phyloP scores from a whole-genome alignment of 2,888 invertebrate genomes.

The Fabriciana adippe region DNA sequence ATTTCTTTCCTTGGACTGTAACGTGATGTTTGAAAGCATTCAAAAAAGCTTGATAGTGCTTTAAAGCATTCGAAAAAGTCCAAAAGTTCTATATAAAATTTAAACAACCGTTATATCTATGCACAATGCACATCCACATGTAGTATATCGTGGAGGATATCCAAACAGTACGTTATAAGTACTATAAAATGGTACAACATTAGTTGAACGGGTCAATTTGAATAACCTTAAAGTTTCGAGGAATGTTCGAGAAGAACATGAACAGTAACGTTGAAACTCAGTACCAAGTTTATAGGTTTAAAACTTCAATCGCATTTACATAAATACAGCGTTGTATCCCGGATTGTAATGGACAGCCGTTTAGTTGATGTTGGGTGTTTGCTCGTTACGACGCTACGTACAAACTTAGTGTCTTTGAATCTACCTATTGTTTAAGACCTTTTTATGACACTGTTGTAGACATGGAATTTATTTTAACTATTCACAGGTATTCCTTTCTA shows the following conservation, averaged over 20 bases:
- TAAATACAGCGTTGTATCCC: slow-evolving; percentile 35
- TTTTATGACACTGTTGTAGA: not conserved
- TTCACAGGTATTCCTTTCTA: too few relatives aligned
- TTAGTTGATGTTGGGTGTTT: slow-evolving; percentile 29
- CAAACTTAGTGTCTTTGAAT: slow-evolving; percentile 8
- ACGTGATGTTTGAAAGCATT: too few relatives aligned
- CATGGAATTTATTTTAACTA: too few relatives aligned
- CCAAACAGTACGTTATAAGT: not conserved
- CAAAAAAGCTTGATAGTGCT: too few relatives aligned
- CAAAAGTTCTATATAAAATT: too few relatives aligned
- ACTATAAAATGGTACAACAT: slow-evolving; percentile 15
- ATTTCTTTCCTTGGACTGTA: too few relatives aligned
- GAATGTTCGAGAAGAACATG: slow-evolving; percentile 31
- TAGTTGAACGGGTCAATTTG: slow-evolving; percentile 27
- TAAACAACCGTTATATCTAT: too few relatives aligned
- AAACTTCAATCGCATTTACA: slow-evolving; percentile 37
- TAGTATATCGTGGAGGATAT: too few relatives aligned
- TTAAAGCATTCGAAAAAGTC: too few relatives aligned
- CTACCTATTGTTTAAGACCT: not conserved
- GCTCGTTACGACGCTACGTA: slow-evolving; percentile 16
- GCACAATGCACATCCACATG: too few relatives aligned
- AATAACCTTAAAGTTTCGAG: slow-evolving; percentile 29
- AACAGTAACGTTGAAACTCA: slow-evolving; percentile 28
- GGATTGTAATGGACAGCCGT: slow-evolving; percentile 33
- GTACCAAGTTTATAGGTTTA: slow-evolving; percentile 36